Base-by-base conservation (phyloP, 1,140 invertebrate genomes). In the Drosophila bocqueti region DNA sequence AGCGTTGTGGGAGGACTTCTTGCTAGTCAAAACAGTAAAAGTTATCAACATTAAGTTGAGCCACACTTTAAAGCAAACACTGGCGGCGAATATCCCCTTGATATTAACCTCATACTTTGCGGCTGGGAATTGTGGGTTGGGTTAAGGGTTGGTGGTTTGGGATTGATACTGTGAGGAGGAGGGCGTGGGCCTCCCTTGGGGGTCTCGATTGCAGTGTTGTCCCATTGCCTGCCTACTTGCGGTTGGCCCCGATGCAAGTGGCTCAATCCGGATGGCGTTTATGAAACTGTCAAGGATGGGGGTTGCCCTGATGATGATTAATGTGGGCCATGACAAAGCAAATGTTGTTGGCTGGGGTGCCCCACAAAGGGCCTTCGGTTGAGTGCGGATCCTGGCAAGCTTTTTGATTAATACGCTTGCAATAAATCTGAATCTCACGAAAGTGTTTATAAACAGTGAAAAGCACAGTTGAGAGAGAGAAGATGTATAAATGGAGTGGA, bases 71-170 rank as follows among this genome's bases (percentile, higher is more conserved):
- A 87, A 81, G 73, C 61, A 21, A 57, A 40, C 42, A n/a, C 50
- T 34, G 15, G 18, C 49, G 49, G 49, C 9, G 49, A 52, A 13
- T 31, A 9, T n/a, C 54, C n/a, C n/a, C 5, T 13, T 7, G 47
- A 73, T 89, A 81, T 87, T 84, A 89, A 84, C 84, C 81, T 79
- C 85, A 81, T 67, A 89, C 81, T 89, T 83, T 83, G 83, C 43
- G 83, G 81, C 68, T 81, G 31, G 50, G n/a, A 68, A 72, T 45
- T 59, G 60, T 40, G 61, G 65, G 34, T 26, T 16, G 61, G 65
- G 45, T 31, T 16, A 34, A 61, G 46, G 38, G 36, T 38, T 31
- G 50, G 55, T 18, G 47, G 36, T 38, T 24, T 57, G 58, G 45
- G 43, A 34, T 26, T 59, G 13, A 0, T 24, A 26, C 8, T 58